Conservation (phyloP, 2,888 invertebrate species). For the Diachrysia chrysitis region DNA sequence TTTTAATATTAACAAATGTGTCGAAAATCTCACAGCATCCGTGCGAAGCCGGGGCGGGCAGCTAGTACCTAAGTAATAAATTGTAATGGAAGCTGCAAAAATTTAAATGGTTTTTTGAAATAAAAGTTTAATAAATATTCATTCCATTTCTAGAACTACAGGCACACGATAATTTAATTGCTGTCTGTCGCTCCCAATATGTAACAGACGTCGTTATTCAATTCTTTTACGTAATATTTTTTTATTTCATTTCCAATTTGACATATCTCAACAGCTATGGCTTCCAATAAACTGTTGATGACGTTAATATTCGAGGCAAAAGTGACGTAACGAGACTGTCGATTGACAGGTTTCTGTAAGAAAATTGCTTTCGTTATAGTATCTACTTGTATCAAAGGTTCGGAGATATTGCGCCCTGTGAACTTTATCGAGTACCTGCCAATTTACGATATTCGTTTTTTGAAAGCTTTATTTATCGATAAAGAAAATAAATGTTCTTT, state of each 20-base stretch:
- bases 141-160: background rate
- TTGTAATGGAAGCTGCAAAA: no score
- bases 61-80: no score
- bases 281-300: conserved; percentile 37
- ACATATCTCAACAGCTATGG: conserved; percentile 28
- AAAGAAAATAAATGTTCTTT: conserved; percentile 20
- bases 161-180: background rate
- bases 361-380: conserved; percentile 60
- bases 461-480: conserved; percentile 29
- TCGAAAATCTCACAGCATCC: no score
- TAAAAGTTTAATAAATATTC: no score
- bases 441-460: conserved; percentile 49
- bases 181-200: background rate
- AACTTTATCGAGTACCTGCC: conserved; percentile 56
- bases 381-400: conserved; percentile 48
- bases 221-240: conserved; percentile 2
- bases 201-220: background rate
- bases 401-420: conserved; percentile 47
- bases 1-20: no score
- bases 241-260: conserved; percentile 18
- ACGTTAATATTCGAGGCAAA: conserved; percentile 51
- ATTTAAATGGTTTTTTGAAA: no score
- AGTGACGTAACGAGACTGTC: conserved; percentile 42
- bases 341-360: conserved; percentile 56
- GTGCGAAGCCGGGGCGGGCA: no score